These are phyloP conservation scores for Cantharis nigra DNA, from an alignment of 2,888 invertebrate genomes.

Conservation along the genomic window DNA sequence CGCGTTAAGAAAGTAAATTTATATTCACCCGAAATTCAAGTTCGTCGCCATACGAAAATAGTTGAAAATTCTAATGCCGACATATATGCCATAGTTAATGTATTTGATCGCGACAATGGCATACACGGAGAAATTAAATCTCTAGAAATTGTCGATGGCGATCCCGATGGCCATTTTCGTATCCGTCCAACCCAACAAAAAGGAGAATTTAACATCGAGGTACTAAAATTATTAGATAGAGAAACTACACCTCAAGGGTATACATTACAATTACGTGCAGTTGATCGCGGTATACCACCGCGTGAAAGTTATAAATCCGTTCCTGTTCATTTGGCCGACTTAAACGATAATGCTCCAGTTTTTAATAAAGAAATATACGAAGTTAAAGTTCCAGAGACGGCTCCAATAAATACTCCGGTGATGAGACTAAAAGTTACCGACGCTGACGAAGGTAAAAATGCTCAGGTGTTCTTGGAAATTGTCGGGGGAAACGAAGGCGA, in stretches of 20 bases:
- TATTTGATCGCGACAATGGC: conserved; percentile 82
- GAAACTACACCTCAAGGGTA: conserved; percentile 80
- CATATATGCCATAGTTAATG: conserved; percentile 87
- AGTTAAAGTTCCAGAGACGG: conserved; percentile 84
- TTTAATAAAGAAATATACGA: conserved; percentile 87
- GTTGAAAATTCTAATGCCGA: conserved; percentile 80
- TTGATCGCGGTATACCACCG: conserved; percentile 81
- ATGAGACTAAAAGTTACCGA: conserved; percentile 86
- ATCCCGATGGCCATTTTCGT: conserved; percentile 87
- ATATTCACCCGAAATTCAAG: conserved; percentile 81
- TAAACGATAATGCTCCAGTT: conserved; percentile 85
- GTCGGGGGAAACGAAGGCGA: conserved; percentile 91
- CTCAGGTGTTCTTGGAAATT: conserved; percentile 83
- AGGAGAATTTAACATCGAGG: conserved; percentile 80
- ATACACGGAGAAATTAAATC: conserved; percentile 81
- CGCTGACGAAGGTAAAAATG: conserved; percentile 81
- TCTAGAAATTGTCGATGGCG: conserved; percentile 86
- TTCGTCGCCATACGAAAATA: conserved; percentile 79
- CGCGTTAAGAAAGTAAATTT: conserved; percentile 83
- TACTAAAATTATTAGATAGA: conserved; percentile 77
- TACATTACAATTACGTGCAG: conserved; percentile 83
- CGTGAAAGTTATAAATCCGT: conserved; percentile 79
- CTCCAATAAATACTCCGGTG: conserved; percentile 86
- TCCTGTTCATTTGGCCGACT: conserved; percentile 78
- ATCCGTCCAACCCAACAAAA: conserved; percentile 66